Conservation (phyloP, 2,888 invertebrate genomes). For the Zhengitettix transpicula region DNA sequence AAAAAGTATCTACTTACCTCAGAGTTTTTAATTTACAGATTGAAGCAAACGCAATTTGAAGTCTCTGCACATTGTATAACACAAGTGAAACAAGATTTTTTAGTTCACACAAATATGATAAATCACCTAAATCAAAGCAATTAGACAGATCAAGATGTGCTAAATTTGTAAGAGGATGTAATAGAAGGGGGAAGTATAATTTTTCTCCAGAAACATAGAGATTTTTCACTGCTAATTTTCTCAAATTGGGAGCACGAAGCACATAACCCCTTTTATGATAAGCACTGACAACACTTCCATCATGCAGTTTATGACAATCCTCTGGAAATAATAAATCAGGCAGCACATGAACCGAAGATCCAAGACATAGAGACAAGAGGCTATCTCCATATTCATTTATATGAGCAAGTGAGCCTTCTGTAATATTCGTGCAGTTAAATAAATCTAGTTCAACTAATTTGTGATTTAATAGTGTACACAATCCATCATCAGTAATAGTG, state of each 20-base stretch:
- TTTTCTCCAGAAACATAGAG: constrained; percentile 12
- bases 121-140: constrained; percentile 42
- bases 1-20: constrained; percentile 23
- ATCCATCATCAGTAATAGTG: constrained; percentile 50
- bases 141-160: constrained; percentile 56
- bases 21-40: constrained; percentile 31
- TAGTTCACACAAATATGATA: constrained; percentile 48
- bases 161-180: constrained; percentile 41
- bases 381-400: constrained; percentile 53
- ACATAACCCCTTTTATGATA: constrained; percentile 31
- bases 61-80: constrained; percentile 61
- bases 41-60: constrained; percentile 30
- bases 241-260: constrained; percentile 40
- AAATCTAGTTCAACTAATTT: constrained; percentile 57
- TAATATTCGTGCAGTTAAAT: constrained; percentile 52
- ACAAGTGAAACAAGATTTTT: constrained; percentile 54
- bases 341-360: constrained; percentile 44
- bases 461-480: constrained; percentile 54
- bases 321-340: constrained; percentile 25
- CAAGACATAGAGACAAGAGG: constrained; percentile 51
- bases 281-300: constrained; percentile 13
- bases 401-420: constrained; percentile 41
- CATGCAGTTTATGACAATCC: constrained; percentile 11
- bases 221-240: constrained; percentile 28
- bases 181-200: constrained; percentile 30